Percentiles rank a stretch among this genome's conserved stretches.
Conservation (phyloP, 2,797 vertebrate species). For the Propithecus deckenii region DNA sequence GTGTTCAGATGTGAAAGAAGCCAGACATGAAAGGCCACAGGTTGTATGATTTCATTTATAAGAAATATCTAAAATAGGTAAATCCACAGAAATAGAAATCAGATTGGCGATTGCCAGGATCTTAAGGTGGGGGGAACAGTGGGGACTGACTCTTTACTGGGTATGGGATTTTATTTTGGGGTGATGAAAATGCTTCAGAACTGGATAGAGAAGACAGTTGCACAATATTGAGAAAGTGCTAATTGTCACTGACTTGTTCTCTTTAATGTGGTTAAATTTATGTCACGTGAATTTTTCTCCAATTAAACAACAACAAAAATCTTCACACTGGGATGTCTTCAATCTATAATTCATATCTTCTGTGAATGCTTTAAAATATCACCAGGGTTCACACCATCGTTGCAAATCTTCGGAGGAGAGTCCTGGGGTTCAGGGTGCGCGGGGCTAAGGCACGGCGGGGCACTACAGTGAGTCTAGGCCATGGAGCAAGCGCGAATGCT, state of each 20-base stretch:
- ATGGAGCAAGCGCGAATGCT: neutral
- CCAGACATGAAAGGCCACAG: neutral
- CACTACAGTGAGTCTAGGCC: neutral
- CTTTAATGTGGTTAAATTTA: neutral
- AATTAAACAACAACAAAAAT: neutral
- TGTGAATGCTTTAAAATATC: neutral
- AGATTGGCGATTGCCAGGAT: neutral
- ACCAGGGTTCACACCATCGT: neutral
- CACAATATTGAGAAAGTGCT: neutral
- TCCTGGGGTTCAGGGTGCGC: neutral
- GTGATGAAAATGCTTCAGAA: neutral
- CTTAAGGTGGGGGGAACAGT: rapidly evolving
- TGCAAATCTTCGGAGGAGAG: neutral
- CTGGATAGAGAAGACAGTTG: neutral
- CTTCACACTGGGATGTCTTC: neutral
- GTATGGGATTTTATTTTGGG: neutral
- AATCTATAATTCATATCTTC: neutral
- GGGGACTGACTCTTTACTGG: neutral
- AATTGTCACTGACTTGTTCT: neutral
- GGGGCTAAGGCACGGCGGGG: neutral
- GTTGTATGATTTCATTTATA: neutral
- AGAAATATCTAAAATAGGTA: neutral
- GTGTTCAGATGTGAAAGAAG: neutral
- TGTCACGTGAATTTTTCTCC: neutral
- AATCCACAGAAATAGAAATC: neutral